These are phyloP conservation scores for Galleria mellonella DNA, from an alignment of 1,140 invertebrate species.

Conservation along the genomic window DNA sequence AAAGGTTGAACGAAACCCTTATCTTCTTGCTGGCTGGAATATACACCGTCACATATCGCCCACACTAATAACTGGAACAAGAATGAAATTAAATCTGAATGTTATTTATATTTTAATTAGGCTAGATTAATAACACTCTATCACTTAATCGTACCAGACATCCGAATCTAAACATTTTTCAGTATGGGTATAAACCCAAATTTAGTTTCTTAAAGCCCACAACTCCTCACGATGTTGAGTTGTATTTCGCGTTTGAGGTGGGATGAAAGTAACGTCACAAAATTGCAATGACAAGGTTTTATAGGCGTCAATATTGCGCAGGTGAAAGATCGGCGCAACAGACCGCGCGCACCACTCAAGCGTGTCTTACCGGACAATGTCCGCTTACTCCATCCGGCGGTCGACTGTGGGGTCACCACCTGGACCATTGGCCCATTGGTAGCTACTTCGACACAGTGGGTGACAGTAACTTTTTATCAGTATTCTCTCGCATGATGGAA, in stretches of 20 bases:
- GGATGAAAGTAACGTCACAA: constrained; percentile 69
- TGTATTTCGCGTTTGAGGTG: constrained; percentile 44
- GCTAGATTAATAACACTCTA: constrained; percentile 5
- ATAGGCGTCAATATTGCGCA: constrained; percentile 71
- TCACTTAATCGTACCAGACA: constrained; percentile 45
- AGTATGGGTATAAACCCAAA: constrained; percentile 58
- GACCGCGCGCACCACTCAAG: constrained; percentile 54
- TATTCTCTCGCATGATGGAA: too few species aligned
- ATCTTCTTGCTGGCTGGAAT: constrained; percentile 35
- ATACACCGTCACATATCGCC: constrained; percentile 49
- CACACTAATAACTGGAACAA: constrained; percentile 56
- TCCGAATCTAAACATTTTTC: constrained; percentile 49
- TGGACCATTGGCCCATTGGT: constrained; percentile 10
- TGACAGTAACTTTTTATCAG: too few species aligned
- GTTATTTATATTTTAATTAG: constrained; percentile 5
- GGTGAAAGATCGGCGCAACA: constrained; percentile 69
- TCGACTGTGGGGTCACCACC: constrained; percentile 30
- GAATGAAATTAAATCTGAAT: constrained; percentile 2
- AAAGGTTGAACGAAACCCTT: constrained; percentile 56
- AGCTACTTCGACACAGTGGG: neutral
- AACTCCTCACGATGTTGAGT: constrained; percentile 28
- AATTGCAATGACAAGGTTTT: constrained; percentile 69
- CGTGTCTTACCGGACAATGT: constrained; percentile 59
- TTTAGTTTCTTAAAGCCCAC: constrained; percentile 21
- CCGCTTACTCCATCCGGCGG: constrained; percentile 63